Percentiles rank a stretch among this genome's conserved stretches.
These are phyloP conservation scores for Eristalinus sepulchralis DNA, from an alignment of 2,888 invertebrate genomes.

Conservation along the genomic window DNA sequence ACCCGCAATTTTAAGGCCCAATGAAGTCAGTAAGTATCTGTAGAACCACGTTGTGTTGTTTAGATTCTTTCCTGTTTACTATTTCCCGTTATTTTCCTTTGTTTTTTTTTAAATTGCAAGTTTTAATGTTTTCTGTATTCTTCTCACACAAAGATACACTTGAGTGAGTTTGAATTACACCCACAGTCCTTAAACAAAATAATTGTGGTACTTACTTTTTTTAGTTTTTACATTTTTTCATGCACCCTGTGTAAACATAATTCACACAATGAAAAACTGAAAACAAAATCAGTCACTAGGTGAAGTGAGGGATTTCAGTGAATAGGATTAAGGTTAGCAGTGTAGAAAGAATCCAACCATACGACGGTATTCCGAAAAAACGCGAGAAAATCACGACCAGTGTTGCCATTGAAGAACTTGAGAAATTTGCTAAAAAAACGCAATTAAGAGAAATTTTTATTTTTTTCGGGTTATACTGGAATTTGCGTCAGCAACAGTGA, in stretches of 20 bases:
- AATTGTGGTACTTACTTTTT: neutral
- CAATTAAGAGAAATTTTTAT: too few relatives aligned
- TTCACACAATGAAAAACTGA: neutral
- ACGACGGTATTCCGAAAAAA: neutral
- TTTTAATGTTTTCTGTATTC: neutral
- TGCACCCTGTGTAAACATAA: neutral
- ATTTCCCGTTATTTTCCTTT: constrained; percentile 10
- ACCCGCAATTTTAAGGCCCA: constrained; percentile 84
- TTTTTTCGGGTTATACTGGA: too few relatives aligned
- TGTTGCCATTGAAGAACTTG: too few relatives aligned
- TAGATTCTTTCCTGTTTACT: neutral
- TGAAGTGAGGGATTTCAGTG: neutral
- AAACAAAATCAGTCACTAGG: neutral
- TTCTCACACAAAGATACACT: constrained; percentile 30
- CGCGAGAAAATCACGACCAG: too few relatives aligned
- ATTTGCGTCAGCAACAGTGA: too few relatives aligned
- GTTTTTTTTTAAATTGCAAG: neutral
- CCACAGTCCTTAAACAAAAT: constrained; percentile 29
- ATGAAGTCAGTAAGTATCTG: constrained; percentile 83
- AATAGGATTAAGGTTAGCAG: neutral
- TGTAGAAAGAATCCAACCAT: neutral
- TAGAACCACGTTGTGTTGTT: neutral
- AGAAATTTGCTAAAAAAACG: too few relatives aligned
- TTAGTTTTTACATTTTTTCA: too few relatives aligned
- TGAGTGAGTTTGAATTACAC: constrained; percentile 46